Conservation (phyloP, 2,113 vertebrate genomes). For the Protobothrops flavoviridis region DNA sequence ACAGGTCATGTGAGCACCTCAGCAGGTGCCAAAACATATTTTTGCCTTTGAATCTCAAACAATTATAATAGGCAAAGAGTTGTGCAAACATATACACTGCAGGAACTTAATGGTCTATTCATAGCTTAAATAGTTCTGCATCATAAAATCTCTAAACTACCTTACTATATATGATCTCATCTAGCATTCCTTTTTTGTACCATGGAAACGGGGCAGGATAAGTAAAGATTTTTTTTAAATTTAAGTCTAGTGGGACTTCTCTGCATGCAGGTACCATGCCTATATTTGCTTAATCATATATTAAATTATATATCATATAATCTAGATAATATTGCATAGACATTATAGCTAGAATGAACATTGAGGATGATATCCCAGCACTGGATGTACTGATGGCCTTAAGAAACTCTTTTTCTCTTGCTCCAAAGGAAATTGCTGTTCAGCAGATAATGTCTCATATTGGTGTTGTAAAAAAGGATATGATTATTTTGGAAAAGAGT, state of each 20-base stretch:
- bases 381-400: background rate
- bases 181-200: background rate
- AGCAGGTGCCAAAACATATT: background rate
- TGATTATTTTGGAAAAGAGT: constrained; percentile 98
- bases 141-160: background rate
- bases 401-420: constrained; percentile 40
- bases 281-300: background rate
- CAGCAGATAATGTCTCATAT: constrained; percentile 96
- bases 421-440: constrained; percentile 88
- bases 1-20: background rate
- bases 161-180: background rate
- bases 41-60: background rate
- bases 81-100: background rate
- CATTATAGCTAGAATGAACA: background rate
- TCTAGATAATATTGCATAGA: background rate
- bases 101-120: background rate
- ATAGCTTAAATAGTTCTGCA: background rate
- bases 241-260: background rate
- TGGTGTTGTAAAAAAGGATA: constrained; percentile 90
- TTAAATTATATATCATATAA: too few relatives aligned
- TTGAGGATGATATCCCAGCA: background rate
- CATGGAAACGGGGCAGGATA: background rate
- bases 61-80: background rate
- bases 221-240: too few relatives aligned
- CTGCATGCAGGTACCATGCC: background rate